A percentile compares a stretch with the other conserved stretches of the same genome.
phyloP scores from a whole-genome alignment of 2,888 invertebrate genomes.

The Microplitis deprimator region DNA sequence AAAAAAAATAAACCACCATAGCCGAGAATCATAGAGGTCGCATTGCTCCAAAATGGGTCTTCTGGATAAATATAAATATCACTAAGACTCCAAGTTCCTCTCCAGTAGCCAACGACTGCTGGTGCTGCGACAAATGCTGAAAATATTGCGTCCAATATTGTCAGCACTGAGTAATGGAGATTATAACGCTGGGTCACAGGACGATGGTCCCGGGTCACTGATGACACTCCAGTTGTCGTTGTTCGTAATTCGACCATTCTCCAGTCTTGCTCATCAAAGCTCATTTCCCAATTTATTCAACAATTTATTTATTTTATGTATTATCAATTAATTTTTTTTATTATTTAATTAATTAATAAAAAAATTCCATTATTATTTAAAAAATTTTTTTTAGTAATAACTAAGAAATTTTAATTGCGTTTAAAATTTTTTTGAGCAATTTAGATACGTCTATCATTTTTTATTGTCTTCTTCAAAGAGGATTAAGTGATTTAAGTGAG shows the following conservation, averaged over 20 bases:
- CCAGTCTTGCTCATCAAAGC: slow-evolving; percentile 49
- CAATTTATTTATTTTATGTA: slow-evolving; percentile 8
- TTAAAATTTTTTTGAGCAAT: background rate
- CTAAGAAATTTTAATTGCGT: background rate
- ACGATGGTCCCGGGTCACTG: slow-evolving; percentile 59
- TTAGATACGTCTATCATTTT: background rate
- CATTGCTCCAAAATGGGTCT: slow-evolving; percentile 76
- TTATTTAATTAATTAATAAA: background rate
- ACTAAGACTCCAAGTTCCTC: slow-evolving; percentile 88
- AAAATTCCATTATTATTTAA: background rate
- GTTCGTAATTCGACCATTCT: slow-evolving; percentile 75
- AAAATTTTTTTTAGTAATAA: background rate
- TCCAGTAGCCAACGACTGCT: slow-evolving; percentile 88
- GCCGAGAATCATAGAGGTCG: slow-evolving; percentile 81
- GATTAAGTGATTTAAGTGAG: background rate
- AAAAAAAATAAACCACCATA: slow-evolving; percentile 80
- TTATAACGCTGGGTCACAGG: slow-evolving; percentile 41
- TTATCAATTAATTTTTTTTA: background rate
- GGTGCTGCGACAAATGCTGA: slow-evolving; percentile 84
- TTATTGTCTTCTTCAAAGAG: background rate
- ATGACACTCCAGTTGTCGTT: slow-evolving; percentile 77
- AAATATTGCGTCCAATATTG: slow-evolving; percentile 80
- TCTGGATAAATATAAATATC: slow-evolving; percentile 81
- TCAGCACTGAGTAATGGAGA: slow-evolving; percentile 74
- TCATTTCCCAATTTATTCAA: slow-evolving; percentile 44